A percentile compares a stretch with the other conserved stretches of the same genome.
phyloP scores from a whole-genome alignment of 92 coral and sea anemone genomes.

The Umimayanthus kanabou region DNA sequence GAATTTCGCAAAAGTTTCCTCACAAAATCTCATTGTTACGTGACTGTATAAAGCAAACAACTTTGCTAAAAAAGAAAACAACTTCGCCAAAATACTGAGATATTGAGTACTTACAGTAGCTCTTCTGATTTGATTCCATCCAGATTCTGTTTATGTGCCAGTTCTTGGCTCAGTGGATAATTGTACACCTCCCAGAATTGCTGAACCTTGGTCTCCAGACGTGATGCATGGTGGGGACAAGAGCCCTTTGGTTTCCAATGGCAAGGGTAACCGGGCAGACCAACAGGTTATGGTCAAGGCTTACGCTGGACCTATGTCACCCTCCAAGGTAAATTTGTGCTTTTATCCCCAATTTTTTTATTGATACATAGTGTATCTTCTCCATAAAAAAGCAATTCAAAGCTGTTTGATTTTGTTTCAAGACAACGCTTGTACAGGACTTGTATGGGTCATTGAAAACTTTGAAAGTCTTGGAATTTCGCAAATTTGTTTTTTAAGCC shows the following conservation, averaged over 20 bases:
- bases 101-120: background rate
- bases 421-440: background rate
- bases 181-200: conserved; percentile 78
- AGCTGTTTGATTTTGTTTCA: background rate
- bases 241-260: conserved; percentile 23
- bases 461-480: too few species aligned
- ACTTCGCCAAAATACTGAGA: too few species aligned
- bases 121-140: background rate
- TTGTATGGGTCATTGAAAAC: too few species aligned
- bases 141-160: conserved; percentile 88
- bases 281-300: conserved; percentile 77
- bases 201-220: conserved; percentile 90
- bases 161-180: conserved; percentile 84
- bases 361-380: background rate
- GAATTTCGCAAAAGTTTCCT: background rate
- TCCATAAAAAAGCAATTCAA: too few species aligned
- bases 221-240: conserved; percentile 31
- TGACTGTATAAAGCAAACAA: background rate
- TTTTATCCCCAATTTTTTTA: background rate
- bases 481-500: background rate
- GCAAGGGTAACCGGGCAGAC: conserved; percentile 64
- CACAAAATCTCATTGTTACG: too few species aligned
- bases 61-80: background rate
- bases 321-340: conserved; percentile 67
- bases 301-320: conserved; percentile 99